Evolutionary conservation across 2,888 invertebrate species (phyloP).

Genomic region (Pammene aurita): DNA sequence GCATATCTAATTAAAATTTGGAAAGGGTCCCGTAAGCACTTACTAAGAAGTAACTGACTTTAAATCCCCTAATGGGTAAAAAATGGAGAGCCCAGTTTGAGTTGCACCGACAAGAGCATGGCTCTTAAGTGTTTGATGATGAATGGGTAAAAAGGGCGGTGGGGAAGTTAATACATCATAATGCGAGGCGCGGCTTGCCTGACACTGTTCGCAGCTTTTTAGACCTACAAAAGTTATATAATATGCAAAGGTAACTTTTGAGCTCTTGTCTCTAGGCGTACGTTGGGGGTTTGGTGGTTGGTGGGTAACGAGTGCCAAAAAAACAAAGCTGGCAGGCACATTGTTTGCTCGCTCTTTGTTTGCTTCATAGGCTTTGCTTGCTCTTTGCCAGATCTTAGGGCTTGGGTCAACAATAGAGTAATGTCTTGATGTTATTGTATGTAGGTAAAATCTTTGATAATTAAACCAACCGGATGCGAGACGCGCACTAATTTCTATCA

Average conservation of each 20-base stretch:
- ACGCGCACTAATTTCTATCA: no score
- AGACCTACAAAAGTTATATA: conserved; percentile 1
- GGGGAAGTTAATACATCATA: conserved; percentile 19
- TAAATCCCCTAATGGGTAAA: conserved; percentile 27
- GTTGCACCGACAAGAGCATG: no score
- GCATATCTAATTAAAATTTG: conserved; percentile 28
- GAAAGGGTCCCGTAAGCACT: conserved; percentile 25
- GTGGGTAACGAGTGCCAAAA: background rate
- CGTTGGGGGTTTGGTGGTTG: background rate
- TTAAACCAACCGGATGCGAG: no score
- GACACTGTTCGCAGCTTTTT: conserved; percentile 17
- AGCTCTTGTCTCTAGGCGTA: conserved; percentile 2
- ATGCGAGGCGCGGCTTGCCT: conserved; percentile 4
- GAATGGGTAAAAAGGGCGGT: conserved; percentile 22
- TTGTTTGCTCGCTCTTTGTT: no score
- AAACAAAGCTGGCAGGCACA: no score
- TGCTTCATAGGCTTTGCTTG: no score
- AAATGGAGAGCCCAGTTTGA: no score
- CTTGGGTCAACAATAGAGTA: no score
- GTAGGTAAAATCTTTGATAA: no score
- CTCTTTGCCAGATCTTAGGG: no score
- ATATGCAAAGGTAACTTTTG: conserved; percentile 19
- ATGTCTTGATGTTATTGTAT: no score
- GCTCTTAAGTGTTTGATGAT: no score
- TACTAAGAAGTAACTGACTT: conserved; percentile 21